Conservation (phyloP, 2,888 invertebrate genomes). For the Acrobasis consociella region DNA sequence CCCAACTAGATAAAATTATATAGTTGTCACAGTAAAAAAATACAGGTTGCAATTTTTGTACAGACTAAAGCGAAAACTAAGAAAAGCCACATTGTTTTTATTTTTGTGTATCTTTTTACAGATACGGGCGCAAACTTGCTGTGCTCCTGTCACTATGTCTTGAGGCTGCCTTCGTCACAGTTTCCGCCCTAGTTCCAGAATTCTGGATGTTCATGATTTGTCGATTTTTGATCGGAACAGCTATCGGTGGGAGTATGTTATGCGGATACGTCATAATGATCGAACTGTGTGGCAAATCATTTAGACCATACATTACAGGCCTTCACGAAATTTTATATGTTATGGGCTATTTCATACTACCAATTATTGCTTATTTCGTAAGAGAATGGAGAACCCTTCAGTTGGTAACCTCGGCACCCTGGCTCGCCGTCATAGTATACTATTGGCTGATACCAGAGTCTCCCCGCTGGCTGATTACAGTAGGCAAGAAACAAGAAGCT, state of each 20-base stretch:
- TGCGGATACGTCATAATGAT: slow-evolving; percentile 79
- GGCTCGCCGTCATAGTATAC: slow-evolving; percentile 76
- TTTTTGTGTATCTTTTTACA: slow-evolving; percentile 40
- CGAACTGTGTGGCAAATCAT: slow-evolving; percentile 76
- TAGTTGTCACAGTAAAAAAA: too few relatives aligned
- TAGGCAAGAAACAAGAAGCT: slow-evolving; percentile 82
- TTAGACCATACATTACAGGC: slow-evolving; percentile 73
- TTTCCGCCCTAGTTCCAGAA: slow-evolving; percentile 68
- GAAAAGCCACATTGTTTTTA: neutral
- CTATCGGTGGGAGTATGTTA: slow-evolving; percentile 84
- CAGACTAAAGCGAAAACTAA: too few relatives aligned
- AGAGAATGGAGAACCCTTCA: slow-evolving; percentile 80
- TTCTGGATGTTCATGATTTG: slow-evolving; percentile 80
- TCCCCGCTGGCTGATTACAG: slow-evolving; percentile 87
- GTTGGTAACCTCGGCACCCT: slow-evolving; percentile 68
- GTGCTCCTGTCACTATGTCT: slow-evolving; percentile 70
- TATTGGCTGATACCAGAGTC: slow-evolving; percentile 87
- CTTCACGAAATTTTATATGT: slow-evolving; percentile 48
- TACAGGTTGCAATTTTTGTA: too few relatives aligned
- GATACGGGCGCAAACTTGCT: slow-evolving; percentile 82
- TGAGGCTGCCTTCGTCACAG: slow-evolving; percentile 75
- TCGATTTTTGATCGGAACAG: slow-evolving; percentile 78
- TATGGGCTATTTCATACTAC: slow-evolving; percentile 30
- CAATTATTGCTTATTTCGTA: slow-evolving; percentile 75
- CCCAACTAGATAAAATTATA: too few relatives aligned